Evolutionary conservation across 2,797 vertebrate genomes (phyloP), one percentile per base, ranked within the genome.

Genomic region (Tadarida brasiliensis): DNA sequence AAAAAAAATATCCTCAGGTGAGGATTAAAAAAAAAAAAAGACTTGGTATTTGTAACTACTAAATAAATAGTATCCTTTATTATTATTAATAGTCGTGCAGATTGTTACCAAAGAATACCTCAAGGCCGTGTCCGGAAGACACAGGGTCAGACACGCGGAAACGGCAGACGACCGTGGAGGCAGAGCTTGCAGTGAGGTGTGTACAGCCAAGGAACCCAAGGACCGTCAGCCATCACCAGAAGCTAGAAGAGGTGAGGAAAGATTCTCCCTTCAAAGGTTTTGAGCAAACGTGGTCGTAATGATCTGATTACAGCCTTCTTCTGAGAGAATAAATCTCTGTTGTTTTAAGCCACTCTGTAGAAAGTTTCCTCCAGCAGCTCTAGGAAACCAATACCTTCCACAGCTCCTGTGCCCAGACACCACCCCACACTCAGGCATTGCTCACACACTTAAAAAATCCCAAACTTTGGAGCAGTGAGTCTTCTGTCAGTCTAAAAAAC

Each of bases 401-500:
- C 39, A 77, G 11, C 61, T 90, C 35, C 22, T 33, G 90, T 82
- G 70, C 67, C 54, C 3, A 35, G 71, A 90, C 7, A 87, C 15
- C n/a, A 87, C 1, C 20, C 5, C 33, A 71, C 65, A n/a, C 7
- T 5, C 28, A 74, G 59, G 28, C 9, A 73, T 49, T 80, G 33
- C 26, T 87, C 76, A 59, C 26, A 76, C 3, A 73, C 57, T 51
- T 35, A 74, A 56, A 90, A 80, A 68, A 67, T 22, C 26, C 63
- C 65, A 59, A 24, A 71, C 86, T 71, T 68, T 82, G 57, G 39
- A 51, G 65, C 51, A 67, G 12, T 35, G 24, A 95, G 17, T 81
- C 19, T 68, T 96, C 56, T 76, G 49, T 78, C 77, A 39, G 67
- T 44, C 76, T 85, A 74, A 49, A 56, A 84, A 86, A 94, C 90